Evolutionary conservation across 2,797 vertebrate species (phyloP).

Genomic region (Pantherophis alleghaniensis): DNA sequence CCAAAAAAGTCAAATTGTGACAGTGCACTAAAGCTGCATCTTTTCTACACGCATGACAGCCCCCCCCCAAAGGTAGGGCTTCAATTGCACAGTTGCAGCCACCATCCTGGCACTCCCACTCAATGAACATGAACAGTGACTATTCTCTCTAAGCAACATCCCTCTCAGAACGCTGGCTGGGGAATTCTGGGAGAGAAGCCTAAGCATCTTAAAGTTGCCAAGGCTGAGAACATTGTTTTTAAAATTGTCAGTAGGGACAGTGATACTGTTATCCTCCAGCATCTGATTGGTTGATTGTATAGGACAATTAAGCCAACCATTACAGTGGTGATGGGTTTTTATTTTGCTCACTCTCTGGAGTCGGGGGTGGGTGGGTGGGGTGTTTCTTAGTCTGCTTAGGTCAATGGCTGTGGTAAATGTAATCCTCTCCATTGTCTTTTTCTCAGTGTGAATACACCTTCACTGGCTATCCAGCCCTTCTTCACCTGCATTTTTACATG

Average conservation of each 20-base stretch:
- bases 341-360: neutral
- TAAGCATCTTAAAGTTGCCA: neutral
- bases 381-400: neutral
- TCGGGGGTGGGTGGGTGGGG: neutral
- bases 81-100: neutral
- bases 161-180: neutral
- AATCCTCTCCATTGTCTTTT: neutral
- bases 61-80: neutral
- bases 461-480: neutral
- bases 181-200: neutral
- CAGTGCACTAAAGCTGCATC: neutral
- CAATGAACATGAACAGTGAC: neutral
- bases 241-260: neutral
- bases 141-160: neutral
- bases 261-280: neutral
- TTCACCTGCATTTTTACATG: neutral
- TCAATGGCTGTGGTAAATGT: neutral
- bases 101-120: neutral
- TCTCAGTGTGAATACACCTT: neutral
- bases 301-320: neutral
- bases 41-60: neutral
- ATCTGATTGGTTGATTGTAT: neutral
- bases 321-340: neutral
- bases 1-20: neutral
- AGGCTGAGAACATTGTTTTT: neutral